These are phyloP conservation scores for Cyclophora albipunctata DNA, from an alignment of 2,888 invertebrate species.

Conservation along the genomic window DNA sequence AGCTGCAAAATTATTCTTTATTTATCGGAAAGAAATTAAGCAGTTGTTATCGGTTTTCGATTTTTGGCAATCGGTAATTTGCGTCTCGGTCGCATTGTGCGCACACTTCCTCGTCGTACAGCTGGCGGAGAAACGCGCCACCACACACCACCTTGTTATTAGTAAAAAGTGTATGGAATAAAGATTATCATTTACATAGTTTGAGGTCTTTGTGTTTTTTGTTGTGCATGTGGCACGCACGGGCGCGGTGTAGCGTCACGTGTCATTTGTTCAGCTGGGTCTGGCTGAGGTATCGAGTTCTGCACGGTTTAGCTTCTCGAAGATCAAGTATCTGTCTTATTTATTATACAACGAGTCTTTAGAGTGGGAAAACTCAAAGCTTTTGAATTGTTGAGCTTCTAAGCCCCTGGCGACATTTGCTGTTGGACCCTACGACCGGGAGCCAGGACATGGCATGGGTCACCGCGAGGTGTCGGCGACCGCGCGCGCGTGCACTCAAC, in stretches of 20 bases:
- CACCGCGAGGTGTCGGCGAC: constrained; percentile 62
- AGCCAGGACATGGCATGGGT: constrained; percentile 28
- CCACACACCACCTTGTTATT: constrained; percentile 53
- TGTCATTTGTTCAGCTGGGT: constrained; percentile 1
- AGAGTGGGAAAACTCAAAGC: no score
- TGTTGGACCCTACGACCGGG: constrained; percentile 3
- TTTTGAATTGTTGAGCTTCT: no score
- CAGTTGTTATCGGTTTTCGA: constrained; percentile 35
- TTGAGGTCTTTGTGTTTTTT: constrained; percentile 50
- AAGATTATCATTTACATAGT: constrained; percentile 49
- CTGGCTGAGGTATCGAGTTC: not conserved
- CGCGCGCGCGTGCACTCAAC: constrained; percentile 67
- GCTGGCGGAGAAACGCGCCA: constrained; percentile 59
- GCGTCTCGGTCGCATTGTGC: constrained; percentile 38
- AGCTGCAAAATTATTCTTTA: constrained; percentile 26
- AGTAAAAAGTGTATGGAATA: constrained; percentile 52
- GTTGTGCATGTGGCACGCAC: constrained; percentile 35
- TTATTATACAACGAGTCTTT: no score
- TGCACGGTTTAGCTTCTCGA: no score
- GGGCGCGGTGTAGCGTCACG: constrained; percentile 10
- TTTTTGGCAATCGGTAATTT: constrained; percentile 56
- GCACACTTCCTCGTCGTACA: constrained; percentile 58
- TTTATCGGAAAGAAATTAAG: constrained; percentile 19
- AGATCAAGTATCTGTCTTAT: no score
- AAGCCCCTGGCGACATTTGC: no score